phyloP scores from a whole-genome alignment of 2,113 vertebrate genomes.

The Seriola aureovittata region DNA sequence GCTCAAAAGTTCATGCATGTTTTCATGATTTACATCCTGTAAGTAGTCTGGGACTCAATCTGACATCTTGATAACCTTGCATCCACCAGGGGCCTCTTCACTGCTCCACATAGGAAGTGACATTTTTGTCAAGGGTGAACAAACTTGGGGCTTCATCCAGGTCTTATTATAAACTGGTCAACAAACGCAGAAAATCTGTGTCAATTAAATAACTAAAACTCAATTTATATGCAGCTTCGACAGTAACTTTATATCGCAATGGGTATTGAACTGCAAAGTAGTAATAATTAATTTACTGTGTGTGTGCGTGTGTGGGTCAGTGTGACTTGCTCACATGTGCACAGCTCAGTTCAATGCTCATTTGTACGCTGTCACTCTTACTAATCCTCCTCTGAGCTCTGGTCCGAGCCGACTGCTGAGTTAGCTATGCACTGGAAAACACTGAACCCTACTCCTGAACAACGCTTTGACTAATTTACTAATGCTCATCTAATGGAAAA shows the following conservation, averaged over 20 bases:
- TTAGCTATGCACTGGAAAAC: slow-evolving; percentile 70
- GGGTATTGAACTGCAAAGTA: neutral
- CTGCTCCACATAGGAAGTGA: neutral
- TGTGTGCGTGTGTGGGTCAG: slow-evolving; percentile 10
- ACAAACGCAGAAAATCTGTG: neutral
- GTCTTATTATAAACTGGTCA: neutral
- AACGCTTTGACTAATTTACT: slow-evolving; percentile 61
- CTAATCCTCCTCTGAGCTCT: slow-evolving; percentile 77
- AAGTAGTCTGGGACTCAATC: neutral
- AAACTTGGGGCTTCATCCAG: neutral
- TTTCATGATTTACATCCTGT: neutral
- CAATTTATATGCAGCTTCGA: neutral
- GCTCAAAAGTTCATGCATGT: neutral
- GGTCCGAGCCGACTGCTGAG: slow-evolving; percentile 65
- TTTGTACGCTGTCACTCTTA: slow-evolving; percentile 72
- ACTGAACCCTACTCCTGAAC: slow-evolving; percentile 52
- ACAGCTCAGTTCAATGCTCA: slow-evolving; percentile 70
- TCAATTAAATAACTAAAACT: neutral
- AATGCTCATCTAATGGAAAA: slow-evolving; percentile 64
- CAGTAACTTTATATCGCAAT: neutral
- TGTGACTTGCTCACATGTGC: slow-evolving; percentile 53
- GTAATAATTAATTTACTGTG: slow-evolving; percentile 9
- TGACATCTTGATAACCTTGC: neutral
- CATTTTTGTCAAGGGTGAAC: neutral
- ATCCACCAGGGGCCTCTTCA: neutral